Base-by-base conservation (phyloP, 2,113 vertebrate species). In the Actenoides hombroni region DNA sequence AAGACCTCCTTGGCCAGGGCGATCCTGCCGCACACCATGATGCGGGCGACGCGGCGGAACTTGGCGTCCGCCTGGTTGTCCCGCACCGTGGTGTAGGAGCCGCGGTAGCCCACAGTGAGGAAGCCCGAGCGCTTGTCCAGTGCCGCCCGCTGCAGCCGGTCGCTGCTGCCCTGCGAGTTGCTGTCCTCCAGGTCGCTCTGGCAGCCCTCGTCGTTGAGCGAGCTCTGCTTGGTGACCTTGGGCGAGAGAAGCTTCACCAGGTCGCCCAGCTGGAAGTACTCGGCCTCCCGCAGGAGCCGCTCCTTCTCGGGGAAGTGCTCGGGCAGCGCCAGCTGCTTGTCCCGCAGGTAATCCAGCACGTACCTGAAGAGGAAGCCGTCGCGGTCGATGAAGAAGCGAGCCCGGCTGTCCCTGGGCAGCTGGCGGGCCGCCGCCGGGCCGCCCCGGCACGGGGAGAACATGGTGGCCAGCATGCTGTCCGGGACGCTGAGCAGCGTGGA, bases 321-420 rank as follows among this genome's bases (percentile, higher is more conserved):
- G 1, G 99, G 99, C 51, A 99, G 97, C 8, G 99, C 98, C 10
- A 99, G 98, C 96, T 98, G 98, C 69, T 98, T 98, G 98, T 99
- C 99, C 77, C 99, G 97, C 95, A 99, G 98, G 57, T 98, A 99
- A 92, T 99, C 99, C 97, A 99, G 97, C 88, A 99, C 98, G 76
- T 99, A 99, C 97, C 99, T 98, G 97, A 99, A 99, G 77, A 99
- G 98, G 96, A 99, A 99, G 91, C 99, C 99, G 94, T 99, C 99
- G 46, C 99, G 98, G 97, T 99, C 99, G 68, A 99, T 98, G 97
- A 99, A 99, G 97, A 99, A 99, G 95, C 99, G 98, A 40, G 98
- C 98, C 54, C 99, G 98, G 97, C 98, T 99, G 98, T 99, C 99
- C 69, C 98, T 97, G 86, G 99, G 98, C 86, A 99, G 96, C 88